Evolutionary conservation across 2,797 vertebrate species (phyloP), one percentile per base, ranked within the genome.

Genomic region (Dermochelys coriacea): DNA sequence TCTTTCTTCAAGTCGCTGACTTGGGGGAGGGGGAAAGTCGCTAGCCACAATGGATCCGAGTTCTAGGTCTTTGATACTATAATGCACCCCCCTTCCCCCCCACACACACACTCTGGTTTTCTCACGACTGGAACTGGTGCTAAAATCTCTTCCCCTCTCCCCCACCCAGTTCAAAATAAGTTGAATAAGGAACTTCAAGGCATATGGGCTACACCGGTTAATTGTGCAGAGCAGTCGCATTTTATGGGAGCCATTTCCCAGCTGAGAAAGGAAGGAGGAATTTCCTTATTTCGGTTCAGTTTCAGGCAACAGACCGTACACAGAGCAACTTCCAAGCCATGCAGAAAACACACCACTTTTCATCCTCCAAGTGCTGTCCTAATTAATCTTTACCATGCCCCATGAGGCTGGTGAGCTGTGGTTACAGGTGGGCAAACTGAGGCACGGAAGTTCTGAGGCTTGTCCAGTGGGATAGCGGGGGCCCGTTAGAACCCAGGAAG

Each of bases 151-250:
- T 8, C 18, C 64, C 10, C 18, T 3, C 55, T 3, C 6, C 52
- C 25, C 57, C 31, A 31, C 41, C 85, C 89, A 51, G 87, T 81
- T 87, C 85, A 71, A 96, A 96, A 55, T 80, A 94, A 90, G 80
- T 92, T 97, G 95, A 95, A 93, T 95, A 93, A 96, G 95, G 88
- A 79, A 82, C 97, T 97, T n/a, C 21, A 92, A 92, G 94, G 57
- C 86, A 83, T 31, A 75, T 94, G 95, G 93, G 84, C 90, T 97
- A 57, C 95, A 93, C 94, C 94, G 92, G 94, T 96, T 94, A 95
- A 96, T 89, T 93, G 64, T 59, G 34, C 47, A 59, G 78, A 84
- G 83, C 51, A 2, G 1, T 55, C 84, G 89, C 82, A 80, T 91
- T 84, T 96, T 95, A 94, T 87, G 94, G 86, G 82, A 90, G 80